Evolutionary conservation across 2,888 invertebrate species (phyloP).

Genomic region (Lasioglossum vierecki): DNA sequence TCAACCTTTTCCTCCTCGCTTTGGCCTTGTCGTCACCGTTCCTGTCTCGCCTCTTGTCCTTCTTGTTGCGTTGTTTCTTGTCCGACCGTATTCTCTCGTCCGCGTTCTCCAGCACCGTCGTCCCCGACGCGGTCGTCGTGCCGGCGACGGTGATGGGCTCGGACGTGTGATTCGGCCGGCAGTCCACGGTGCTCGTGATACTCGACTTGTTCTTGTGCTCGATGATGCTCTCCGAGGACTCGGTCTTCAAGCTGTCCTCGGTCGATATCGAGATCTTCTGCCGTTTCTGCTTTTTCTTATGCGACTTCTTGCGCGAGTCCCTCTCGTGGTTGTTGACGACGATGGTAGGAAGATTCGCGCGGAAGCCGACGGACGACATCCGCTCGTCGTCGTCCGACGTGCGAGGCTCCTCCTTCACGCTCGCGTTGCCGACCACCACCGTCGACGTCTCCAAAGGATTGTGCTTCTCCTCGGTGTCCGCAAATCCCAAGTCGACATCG

Average conservation of each 20-base stretch:
- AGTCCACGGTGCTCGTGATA: constrained; percentile 62
- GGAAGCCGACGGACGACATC: constrained; percentile 73
- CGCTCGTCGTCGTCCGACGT: constrained; percentile 82
- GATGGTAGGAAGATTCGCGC: constrained; percentile 73
- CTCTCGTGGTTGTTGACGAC: constrained; percentile 81
- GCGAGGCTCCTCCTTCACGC: constrained; percentile 79
- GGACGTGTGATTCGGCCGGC: constrained; percentile 69
- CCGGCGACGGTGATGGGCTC: constrained; percentile 56
- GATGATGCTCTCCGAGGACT: constrained; percentile 65
- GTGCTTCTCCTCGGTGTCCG: constrained; percentile 83
- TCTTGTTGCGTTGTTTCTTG: constrained; percentile 83
- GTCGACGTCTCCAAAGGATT: constrained; percentile 76
- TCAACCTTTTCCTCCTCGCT: constrained; percentile 79
- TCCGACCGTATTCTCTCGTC: constrained; percentile 82
- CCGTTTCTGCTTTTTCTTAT: constrained; percentile 93
- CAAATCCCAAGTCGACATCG: constrained; percentile 85
- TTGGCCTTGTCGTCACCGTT: constrained; percentile 82
- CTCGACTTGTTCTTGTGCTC: constrained; percentile 76
- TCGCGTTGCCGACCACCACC: constrained; percentile 70
- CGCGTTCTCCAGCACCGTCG: constrained; percentile 72
- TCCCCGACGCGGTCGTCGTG: constrained; percentile 52
- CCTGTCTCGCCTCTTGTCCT: constrained; percentile 82
- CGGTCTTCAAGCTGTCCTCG: constrained; percentile 78
- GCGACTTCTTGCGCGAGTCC: constrained; percentile 88
- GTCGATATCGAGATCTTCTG: constrained; percentile 88